Evolutionary conservation across 2,888 invertebrate genomes (phyloP), one percentile per base, ranked within the genome.

Genomic region (Cosmia pyralina): DNA sequence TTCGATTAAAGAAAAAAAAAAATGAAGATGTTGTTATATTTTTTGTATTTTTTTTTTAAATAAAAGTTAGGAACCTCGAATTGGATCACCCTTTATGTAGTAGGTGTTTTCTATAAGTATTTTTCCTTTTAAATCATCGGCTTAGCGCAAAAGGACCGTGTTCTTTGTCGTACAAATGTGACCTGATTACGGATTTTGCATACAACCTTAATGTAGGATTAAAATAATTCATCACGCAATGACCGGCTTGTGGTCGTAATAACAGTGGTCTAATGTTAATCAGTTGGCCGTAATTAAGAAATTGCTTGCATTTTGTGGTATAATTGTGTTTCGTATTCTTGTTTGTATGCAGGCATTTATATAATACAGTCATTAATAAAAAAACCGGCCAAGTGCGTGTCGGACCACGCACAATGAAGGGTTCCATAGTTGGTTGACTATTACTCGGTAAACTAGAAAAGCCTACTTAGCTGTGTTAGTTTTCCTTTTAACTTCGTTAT

Each of bases 211-310:
- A 76, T 75, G 74, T 62, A 28, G 71, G 69, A 81, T 81, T 87
- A 79, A 82, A 85, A 83, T 80, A 75, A 85, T 85, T 76, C 69
- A 82, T 79, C 86, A 86, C 87, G 85, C 86, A 82, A 86, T 67
- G 69, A 72, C 64, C 22, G 8, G 38, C 63, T 13, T 19, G 57
- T 60, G 68, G 17, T 55, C 5, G 59, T 75, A 76, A 85, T 76
- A 71, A 63, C 65, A 57, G 22, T 62, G 62, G 41, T 76, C 66
- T 69, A 80, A 74, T 69, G 73, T 75, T 81, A 81, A 77, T 84
- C 8, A 72, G 13, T 57, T 63, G 44, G 44, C 34, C 17, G 22
- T 66, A 71, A 83, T 81, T 64, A 71, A 74, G 64, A 63, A 74
- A 70, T 75, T 17, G 28, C 50, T 65, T 71, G 63, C 46, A 55